Evolutionary conservation across 2,888 invertebrate species (phyloP).

Genomic region (Ophion ellenae): DNA sequence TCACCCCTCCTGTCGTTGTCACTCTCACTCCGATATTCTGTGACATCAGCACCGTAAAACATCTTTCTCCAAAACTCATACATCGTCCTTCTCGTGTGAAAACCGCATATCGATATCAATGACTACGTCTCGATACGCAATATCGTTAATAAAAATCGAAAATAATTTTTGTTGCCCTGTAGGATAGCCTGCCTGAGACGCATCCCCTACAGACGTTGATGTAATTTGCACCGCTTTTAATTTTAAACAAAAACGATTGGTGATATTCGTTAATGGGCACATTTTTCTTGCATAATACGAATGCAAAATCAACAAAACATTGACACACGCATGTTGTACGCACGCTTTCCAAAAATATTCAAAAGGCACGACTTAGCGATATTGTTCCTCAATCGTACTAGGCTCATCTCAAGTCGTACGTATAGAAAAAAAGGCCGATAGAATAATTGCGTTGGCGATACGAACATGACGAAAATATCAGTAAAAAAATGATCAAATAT

Average conservation of each 20-base stretch:
- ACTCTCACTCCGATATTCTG: constrained; percentile 13
- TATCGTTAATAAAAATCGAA: neutral
- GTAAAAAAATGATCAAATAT: neutral
- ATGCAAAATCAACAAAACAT: no score
- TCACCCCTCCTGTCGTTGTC: constrained; percentile 44
- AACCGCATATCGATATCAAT: constrained; percentile 3
- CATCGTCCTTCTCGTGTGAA: neutral
- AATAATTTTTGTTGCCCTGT: neutral
- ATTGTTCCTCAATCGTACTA: no score
- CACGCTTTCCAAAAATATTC: no score
- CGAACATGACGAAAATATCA: neutral
- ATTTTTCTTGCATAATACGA: no score
- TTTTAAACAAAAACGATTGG: no score
- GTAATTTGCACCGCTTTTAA: no score
- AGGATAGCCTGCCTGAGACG: neutral
- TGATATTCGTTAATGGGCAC: no score
- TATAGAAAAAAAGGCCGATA: no score
- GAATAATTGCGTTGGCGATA: neutral
- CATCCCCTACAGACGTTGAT: no score
- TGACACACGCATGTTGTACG: no score
- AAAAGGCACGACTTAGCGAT: no score
- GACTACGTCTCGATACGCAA: neutral
- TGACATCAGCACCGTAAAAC: constrained; percentile 26
- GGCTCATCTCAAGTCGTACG: no score
- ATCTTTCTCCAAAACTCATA: constrained; percentile 31